Base-by-base conservation (phyloP, 2,888 invertebrate species). In the Aphelenchoides bicaudatus region DNA sequence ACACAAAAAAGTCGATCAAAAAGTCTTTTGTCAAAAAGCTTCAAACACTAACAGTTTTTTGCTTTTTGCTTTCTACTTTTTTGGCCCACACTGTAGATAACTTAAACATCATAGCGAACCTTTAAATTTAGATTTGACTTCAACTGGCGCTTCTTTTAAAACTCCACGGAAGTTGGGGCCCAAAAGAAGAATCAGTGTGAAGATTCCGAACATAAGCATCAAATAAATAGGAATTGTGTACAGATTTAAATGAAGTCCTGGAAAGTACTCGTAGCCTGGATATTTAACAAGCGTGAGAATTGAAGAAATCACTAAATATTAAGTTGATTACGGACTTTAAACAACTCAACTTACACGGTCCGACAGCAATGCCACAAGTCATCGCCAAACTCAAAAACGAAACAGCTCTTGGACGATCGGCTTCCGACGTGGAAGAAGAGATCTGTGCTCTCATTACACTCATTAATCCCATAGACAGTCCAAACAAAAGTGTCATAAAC, bases 151-250 rank as follows among this genome's bases (percentile, higher is more conserved):
- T n/a, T 28, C 16, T 55, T 34, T 29, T 46, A 59, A 38, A 28
- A 25, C 16, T n/a, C 59, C 61, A 13, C 61, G n/a, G 31, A 62
- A 62, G 8, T 28, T 60, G 27, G 51, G 27, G n/a, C 27, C 30
- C 10, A 58, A 19, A n/a, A n/a, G n/a, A 19, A 60, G 37, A 8
- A 60, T 30, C n/a, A 61, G 30, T 4, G 61, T 28, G 3, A 50
- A 30, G n/a, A 62, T 34, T 13, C 37, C 38, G 1, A 29, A 25
- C 5, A 23, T 6, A 5, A 62, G n/a, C 25, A 57, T 19, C 19
- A 62, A 37, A 25, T 43, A 56, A 19, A 39, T 48, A 19, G 63
- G 66, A 3, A 62, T 66, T 2, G 63, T 62, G 48, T 60, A 62
- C 19, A 62, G 25, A 37, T 67, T 62, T 5, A 62, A n/a, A 27